Conservation (phyloP, 1,140 invertebrate genomes). For the Aphidius ervi region DNA sequence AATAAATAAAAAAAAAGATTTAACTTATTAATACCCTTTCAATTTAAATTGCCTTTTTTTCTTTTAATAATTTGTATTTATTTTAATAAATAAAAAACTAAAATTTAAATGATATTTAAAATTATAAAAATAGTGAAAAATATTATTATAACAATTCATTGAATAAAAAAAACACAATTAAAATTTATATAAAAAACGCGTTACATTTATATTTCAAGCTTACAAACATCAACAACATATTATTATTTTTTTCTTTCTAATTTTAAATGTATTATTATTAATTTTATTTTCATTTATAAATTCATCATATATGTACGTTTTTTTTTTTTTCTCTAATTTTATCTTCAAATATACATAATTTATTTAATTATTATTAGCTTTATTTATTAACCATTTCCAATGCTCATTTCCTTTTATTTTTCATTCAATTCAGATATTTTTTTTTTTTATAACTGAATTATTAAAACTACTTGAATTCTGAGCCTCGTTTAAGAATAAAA, state of each 20-base stretch:
- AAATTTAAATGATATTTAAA: too few relatives aligned
- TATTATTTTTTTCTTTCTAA: neutral
- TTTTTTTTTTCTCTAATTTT: conserved; percentile 16
- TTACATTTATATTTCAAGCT: conserved; percentile 51
- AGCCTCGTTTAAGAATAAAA: conserved; percentile 18
- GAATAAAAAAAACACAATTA: too few relatives aligned
- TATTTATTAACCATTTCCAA: conserved; percentile 3
- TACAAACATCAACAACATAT: conserved; percentile 43
- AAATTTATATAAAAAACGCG: conserved; percentile 37
- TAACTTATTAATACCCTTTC: too few relatives aligned
- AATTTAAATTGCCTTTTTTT: too few relatives aligned
- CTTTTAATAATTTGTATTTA: too few relatives aligned
- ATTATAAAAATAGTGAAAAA: too few relatives aligned
- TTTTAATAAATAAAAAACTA: too few relatives aligned
- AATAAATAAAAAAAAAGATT: neutral
- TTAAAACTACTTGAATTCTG: conserved; percentile 31
- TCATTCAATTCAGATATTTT: conserved; percentile 26
- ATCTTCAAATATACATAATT: neutral
- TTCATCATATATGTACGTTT: conserved; percentile 15
- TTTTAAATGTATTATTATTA: conserved; percentile 10
- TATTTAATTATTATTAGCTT: too few relatives aligned
- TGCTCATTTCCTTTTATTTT: conserved; percentile 20
- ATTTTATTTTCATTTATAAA: conserved; percentile 32
- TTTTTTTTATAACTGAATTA: conserved; percentile 24
- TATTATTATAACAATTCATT: too few relatives aligned